These are phyloP conservation scores for Bergia sp. DNA, from an alignment of 92 coral and sea anemone genomes.

Conservation along the genomic window DNA sequence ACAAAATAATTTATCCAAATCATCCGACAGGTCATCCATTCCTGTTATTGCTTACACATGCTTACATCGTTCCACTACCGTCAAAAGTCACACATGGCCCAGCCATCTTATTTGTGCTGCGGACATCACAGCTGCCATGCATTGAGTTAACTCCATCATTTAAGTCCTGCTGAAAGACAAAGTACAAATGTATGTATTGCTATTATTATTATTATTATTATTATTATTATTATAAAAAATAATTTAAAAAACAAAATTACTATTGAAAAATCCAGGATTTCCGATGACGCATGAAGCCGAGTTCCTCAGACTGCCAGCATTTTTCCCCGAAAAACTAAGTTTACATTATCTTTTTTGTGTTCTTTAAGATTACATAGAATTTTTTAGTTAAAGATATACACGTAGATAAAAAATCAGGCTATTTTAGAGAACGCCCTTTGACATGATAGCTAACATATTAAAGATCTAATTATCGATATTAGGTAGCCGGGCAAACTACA, in stretches of 20 bases:
- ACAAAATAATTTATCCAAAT: not conserved
- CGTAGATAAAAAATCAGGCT: constrained; percentile 1
- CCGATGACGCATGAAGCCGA: not conserved
- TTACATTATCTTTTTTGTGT: not conserved
- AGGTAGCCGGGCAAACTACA: constrained; percentile 12
- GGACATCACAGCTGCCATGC: not conserved
- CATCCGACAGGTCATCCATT: not conserved
- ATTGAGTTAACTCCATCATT: not conserved
- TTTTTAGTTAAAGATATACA: not conserved
- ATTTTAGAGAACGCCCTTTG: not conserved
- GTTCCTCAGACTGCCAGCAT: not conserved
- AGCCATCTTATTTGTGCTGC: not conserved
- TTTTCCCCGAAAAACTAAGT: not conserved
- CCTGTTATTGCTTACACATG: not conserved
- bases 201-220: too few species aligned
- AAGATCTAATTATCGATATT: constrained; percentile 1
- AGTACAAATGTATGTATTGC: not conserved
- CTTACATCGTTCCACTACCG: not conserved
- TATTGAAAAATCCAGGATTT: not conserved
- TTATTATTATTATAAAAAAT: too few species aligned
- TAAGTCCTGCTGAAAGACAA: not conserved
- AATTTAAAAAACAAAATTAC: not conserved
- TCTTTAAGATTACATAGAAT: not conserved
- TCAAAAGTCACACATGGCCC: not conserved
- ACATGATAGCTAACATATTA: not conserved